phyloP scores from a whole-genome alignment of 1,140 invertebrate genomes.

The Hylyphantes graminicola region DNA sequence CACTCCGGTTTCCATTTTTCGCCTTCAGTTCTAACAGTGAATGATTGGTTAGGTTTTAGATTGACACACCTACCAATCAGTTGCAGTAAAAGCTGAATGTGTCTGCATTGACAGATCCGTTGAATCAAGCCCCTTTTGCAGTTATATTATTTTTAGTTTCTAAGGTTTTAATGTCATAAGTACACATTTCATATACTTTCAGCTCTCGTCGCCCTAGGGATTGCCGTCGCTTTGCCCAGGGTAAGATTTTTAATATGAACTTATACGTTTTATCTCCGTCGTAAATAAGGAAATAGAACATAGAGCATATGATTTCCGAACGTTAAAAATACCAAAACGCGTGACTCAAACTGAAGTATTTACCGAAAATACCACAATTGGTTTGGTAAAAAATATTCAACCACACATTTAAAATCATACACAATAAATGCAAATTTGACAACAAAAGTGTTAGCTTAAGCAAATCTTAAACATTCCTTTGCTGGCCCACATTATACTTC shows the following conservation, averaged over 20 bases:
- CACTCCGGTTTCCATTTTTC: too few relatives aligned
- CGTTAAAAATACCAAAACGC: neutral
- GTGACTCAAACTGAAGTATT: neutral
- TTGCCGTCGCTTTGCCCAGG: slow-evolving; percentile 45
- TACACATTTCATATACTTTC: neutral
- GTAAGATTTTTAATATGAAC: slow-evolving; percentile 9
- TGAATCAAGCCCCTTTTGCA: neutral
- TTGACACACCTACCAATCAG: neutral
- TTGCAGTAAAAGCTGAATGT: neutral
- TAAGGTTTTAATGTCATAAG: too few relatives aligned
- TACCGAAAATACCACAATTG: neutral
- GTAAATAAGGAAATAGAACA: neutral
- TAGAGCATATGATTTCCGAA: neutral
- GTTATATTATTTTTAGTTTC: neutral
- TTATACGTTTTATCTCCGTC: neutral
- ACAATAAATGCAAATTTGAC: too few relatives aligned
- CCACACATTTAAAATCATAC: too few relatives aligned
- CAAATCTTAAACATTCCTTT: too few relatives aligned
- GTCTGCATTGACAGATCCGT: neutral
- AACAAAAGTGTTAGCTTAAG: too few relatives aligned
- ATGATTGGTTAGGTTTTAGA: too few relatives aligned
- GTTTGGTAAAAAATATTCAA: too few relatives aligned
- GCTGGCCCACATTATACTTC: too few relatives aligned
- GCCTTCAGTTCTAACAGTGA: too few relatives aligned
- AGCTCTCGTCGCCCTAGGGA: slow-evolving; percentile 43